Conservation (phyloP, 2,888 invertebrate genomes). For the Andrena camellia region DNA sequence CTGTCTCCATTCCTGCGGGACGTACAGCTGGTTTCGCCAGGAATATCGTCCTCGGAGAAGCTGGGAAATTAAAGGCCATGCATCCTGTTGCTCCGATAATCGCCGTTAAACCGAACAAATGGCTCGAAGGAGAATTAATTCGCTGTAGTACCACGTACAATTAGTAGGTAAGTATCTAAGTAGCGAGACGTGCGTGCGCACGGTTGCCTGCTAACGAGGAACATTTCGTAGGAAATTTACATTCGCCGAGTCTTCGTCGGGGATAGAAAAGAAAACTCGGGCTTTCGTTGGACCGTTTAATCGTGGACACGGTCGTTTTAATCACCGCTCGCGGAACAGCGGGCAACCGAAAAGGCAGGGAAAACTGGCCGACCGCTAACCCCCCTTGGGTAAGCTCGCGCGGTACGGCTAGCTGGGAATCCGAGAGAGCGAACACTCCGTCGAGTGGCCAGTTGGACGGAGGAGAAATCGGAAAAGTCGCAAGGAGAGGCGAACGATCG, state of each 20-base stretch:
- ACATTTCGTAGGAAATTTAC: constrained; percentile 36
- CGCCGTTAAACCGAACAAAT: constrained; percentile 36
- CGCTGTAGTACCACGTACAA: constrained; percentile 35
- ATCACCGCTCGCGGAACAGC: not conserved
- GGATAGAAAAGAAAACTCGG: not conserved
- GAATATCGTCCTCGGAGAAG: constrained; percentile 63
- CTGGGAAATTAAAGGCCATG: constrained; percentile 68
- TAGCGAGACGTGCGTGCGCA: not conserved
- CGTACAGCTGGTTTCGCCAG: constrained; percentile 73
- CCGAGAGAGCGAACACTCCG: no score
- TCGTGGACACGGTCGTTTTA: constrained; percentile 23
- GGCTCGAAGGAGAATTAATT: constrained; percentile 56
- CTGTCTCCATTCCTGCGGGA: constrained; percentile 76
- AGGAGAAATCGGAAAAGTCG: not conserved
- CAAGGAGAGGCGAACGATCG: not conserved
- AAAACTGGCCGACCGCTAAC: no score
- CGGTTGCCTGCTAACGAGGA: constrained; percentile 28
- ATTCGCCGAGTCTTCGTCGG: not conserved
- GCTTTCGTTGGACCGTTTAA: no score
- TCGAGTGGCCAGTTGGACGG: no score
- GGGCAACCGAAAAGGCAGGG: not conserved
- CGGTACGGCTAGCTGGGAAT: no score
- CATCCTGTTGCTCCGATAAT: constrained; percentile 39
- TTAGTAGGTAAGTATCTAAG: no score
- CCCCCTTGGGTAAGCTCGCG: no score